phyloP scores from a whole-genome alignment of 92 coral and sea anemone genomes.

The Palythoa caribaeorum region DNA sequence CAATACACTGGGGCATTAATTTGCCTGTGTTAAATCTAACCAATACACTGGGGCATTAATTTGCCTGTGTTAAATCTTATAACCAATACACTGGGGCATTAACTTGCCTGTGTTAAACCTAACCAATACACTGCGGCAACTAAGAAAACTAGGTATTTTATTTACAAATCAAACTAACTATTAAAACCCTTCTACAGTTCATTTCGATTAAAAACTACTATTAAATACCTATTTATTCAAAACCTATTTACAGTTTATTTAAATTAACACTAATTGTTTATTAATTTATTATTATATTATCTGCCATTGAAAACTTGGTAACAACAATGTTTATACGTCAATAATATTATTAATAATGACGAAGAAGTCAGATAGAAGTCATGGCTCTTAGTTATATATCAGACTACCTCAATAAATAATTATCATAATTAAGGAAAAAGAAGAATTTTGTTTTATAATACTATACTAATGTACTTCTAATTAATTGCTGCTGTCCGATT shows the following conservation, averaged over 20 bases:
- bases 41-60: too few relatives aligned
- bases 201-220: not conserved
- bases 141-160: not conserved
- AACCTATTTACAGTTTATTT: conserved; percentile 1
- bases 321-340: not conserved
- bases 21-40: too few relatives aligned
- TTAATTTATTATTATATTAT: not conserved
- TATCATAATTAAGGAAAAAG: conserved; percentile 4
- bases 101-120: too few relatives aligned
- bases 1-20: too few relatives aligned
- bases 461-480: not conserved
- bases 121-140: not conserved
- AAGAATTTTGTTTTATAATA: not conserved
- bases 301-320: conserved; percentile 5
- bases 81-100: too few relatives aligned
- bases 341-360: not conserved
- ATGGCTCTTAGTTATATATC: not conserved
- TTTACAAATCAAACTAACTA: not conserved
- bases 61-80: too few relatives aligned
- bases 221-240: not conserved
- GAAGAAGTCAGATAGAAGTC: conserved; percentile 7
- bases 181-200: not conserved
- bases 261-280: not conserved
- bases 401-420: conserved; percentile 6
- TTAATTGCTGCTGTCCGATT: conserved; percentile 5